phyloP scores from a whole-genome alignment of 1,140 invertebrate species.

The Drosophila leontia region DNA sequence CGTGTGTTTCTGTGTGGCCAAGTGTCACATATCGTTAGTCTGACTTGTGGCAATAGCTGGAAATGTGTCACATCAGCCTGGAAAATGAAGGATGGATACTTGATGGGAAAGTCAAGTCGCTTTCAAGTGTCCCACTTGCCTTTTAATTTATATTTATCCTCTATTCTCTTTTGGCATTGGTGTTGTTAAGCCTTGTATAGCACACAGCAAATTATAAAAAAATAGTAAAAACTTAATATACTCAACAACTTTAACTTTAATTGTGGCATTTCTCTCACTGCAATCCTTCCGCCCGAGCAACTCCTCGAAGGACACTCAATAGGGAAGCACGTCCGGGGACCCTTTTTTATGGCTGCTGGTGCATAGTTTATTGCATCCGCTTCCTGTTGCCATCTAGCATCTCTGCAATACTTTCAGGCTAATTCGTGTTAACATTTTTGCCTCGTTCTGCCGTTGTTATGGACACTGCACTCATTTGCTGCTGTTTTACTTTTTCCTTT shows the following conservation, averaged over 20 bases:
- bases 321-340: slow-evolving; percentile 40
- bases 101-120: slow-evolving; percentile 4
- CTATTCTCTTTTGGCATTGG: neutral
- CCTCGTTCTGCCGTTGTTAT: slow-evolving; percentile 35
- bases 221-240: neutral
- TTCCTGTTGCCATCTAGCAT: slow-evolving; percentile 67
- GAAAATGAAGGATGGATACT: slow-evolving; percentile 9
- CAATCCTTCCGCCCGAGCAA: neutral
- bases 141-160: slow-evolving; percentile 24
- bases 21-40: slow-evolving; percentile 64
- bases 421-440: slow-evolving; percentile 72
- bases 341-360: slow-evolving; percentile 60
- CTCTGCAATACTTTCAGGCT: slow-evolving; percentile 66
- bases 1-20: slow-evolving; percentile 30
- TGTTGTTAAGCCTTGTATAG: neutral
- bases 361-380: slow-evolving; percentile 74
- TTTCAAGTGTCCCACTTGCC: slow-evolving; percentile 26
- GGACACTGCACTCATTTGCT: slow-evolving; percentile 18
- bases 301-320: slow-evolving; percentile 34
- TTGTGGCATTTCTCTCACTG: neutral
- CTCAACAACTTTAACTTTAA: too few species aligned
- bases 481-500: slow-evolving; percentile 7
- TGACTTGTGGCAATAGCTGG: slow-evolving; percentile 44
- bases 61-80: slow-evolving; percentile 41
- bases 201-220: neutral